phyloP scores from a whole-genome alignment of 1,140 invertebrate genomes.

The Metaphire vulgaris region DNA sequence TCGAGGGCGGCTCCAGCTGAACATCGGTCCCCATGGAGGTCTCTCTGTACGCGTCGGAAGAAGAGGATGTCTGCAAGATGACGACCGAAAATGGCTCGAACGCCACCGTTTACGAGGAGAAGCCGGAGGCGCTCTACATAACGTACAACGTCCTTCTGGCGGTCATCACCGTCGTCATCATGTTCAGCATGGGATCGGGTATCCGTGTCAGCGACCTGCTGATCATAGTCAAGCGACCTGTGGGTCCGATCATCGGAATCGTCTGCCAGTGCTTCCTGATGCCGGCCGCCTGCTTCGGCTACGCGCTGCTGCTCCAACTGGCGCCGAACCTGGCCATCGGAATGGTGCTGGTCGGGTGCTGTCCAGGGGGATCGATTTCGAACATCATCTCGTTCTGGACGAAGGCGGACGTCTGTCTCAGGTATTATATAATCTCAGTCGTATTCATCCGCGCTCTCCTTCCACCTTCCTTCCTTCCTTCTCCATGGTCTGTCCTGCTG shows the following conservation, averaged over 20 bases:
- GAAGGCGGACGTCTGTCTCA: constrained; percentile 51
- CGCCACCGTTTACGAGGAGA: background rate
- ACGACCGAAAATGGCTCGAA: background rate
- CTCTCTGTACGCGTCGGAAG: no score
- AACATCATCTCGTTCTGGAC: constrained; percentile 52
- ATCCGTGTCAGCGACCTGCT: constrained; percentile 38
- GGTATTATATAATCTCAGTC: no score
- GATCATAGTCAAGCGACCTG: constrained; percentile 43
- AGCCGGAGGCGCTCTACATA: constrained; percentile 34
- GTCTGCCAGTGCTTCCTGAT: constrained; percentile 51
- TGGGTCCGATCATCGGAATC: constrained; percentile 50
- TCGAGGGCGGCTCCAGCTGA: no score
- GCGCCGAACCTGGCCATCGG: constrained; percentile 39
- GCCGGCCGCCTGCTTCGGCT: constrained; percentile 45
- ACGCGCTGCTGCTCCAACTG: constrained; percentile 37
- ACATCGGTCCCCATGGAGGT: no score
- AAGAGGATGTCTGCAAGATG: background rate
- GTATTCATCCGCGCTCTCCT: no score
- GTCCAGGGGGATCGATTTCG: constrained; percentile 50
- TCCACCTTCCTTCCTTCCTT: no score
- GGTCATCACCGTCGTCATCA: constrained; percentile 39
- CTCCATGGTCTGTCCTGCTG: no score
- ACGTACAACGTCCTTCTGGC: constrained; percentile 39
- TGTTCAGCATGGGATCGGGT: constrained; percentile 47
- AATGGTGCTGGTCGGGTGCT: constrained; percentile 47